A percentile compares a stretch with the other conserved stretches of the same genome.
These are phyloP conservation scores for Thaumetopoea pityocampa DNA, from an alignment of 1,140 invertebrate genomes.

Conservation along the genomic window DNA sequence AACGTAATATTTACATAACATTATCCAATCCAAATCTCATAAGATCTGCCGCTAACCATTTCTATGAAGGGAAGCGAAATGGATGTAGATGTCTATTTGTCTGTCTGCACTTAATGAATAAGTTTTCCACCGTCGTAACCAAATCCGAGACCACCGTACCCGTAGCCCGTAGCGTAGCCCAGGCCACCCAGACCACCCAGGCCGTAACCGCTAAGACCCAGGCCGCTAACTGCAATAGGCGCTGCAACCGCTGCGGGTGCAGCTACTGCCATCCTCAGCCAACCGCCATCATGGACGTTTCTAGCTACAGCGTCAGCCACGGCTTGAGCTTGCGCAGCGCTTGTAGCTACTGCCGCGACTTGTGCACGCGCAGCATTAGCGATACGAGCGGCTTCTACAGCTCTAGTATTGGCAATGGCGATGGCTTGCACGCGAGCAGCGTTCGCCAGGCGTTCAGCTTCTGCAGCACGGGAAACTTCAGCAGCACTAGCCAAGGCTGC, in stretches of 20 bases:
- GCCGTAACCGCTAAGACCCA: constrained; percentile 20
- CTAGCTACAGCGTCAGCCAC: constrained; percentile 56
- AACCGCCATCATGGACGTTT: constrained; percentile 41
- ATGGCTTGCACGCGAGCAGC: constrained; percentile 58
- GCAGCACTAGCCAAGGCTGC: constrained; percentile 44
- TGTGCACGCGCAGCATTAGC: constrained; percentile 59
- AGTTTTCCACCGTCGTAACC: constrained; percentile 18
- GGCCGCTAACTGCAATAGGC: constrained; percentile 17
- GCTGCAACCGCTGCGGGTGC: constrained; percentile 20
- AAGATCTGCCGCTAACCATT: constrained; percentile 57
- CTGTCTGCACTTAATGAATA: constrained; percentile 34
- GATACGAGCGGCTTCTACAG: constrained; percentile 55
- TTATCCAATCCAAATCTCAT: constrained; percentile 30
- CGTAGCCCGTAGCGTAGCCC: constrained; percentile 27
- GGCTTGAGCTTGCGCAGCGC: constrained; percentile 56
- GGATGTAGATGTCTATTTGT: constrained; percentile 49
- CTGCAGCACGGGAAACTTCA: constrained; percentile 50
- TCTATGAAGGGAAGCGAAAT: constrained; percentile 42
- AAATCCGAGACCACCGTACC: constrained; percentile 12
- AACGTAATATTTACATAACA: constrained; percentile 47
- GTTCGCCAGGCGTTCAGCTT: constrained; percentile 57
- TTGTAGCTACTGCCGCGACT: constrained; percentile 50
- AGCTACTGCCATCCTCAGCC: constrained; percentile 36
- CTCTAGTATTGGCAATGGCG: constrained; percentile 57
- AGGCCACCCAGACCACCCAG: constrained; percentile 17